Conservation (phyloP, 2,797 vertebrate genomes). For the Pterois miles region DNA sequence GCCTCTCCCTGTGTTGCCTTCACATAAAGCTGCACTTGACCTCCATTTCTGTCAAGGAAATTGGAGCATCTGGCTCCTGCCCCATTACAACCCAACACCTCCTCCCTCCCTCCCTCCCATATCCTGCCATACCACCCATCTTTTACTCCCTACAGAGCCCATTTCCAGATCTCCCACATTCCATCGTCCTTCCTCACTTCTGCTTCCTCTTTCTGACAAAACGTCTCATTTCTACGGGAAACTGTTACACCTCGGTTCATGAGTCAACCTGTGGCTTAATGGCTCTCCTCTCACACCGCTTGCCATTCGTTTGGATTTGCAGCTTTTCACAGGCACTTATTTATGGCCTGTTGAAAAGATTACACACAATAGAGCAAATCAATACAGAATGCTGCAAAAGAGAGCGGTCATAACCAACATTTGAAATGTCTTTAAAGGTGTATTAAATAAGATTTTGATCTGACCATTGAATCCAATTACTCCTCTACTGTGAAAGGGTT, state of each 20-base stretch:
- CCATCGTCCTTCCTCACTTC: conserved; percentile 21
- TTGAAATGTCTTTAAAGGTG: conserved; percentile 18
- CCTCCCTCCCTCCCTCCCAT: conserved; percentile 36
- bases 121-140: conserved; percentile 54
- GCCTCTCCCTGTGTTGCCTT: conserved; percentile 66
- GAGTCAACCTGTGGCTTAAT: conserved; percentile 62
- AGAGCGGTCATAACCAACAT: conserved; percentile 11
- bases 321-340: conserved; percentile 30
- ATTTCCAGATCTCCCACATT: conserved; percentile 51
- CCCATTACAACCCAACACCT: conserved; percentile 71
- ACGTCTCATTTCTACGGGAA: conserved; percentile 56
- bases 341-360: conserved; percentile 38
- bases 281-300: conserved; percentile 2
- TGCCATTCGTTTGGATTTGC: conserved; percentile 33
- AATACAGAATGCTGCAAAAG: conserved; percentile 21
- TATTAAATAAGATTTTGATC: conserved; percentile 16
- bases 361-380: conserved; percentile 10
- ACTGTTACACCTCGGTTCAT: conserved; percentile 47
- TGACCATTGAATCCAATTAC: conserved; percentile 3
- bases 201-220: conserved; percentile 38
- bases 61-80: conserved; percentile 82
- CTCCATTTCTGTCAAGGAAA: conserved; percentile 87
- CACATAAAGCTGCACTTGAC: conserved; percentile 85
- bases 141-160: conserved; percentile 64
- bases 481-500: conserved; percentile 5